phyloP scores from a whole-genome alignment of 2,113 vertebrate species.

The Heteronetta atricapilla region DNA sequence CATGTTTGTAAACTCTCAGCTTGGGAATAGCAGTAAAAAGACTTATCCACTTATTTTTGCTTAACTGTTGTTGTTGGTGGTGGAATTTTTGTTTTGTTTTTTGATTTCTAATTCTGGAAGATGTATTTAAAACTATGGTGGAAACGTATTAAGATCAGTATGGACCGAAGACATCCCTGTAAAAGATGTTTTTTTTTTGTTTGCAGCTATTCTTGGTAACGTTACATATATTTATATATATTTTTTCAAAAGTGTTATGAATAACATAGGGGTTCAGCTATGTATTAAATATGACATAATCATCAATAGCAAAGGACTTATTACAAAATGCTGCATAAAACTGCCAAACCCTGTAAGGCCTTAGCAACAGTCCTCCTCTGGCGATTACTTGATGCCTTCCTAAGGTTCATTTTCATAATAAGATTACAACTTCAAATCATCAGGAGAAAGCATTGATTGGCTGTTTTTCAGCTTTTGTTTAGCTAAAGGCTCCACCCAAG shows the following conservation, averaged over 20 bases:
- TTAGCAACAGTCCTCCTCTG: slow-evolving; percentile 1
- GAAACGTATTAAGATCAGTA: slow-evolving; percentile 42
- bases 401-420: slow-evolving; percentile 24
- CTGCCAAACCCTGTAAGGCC: background rate
- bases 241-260: background rate
- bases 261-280: background rate
- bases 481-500: slow-evolving; percentile 43
- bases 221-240: background rate
- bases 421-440: slow-evolving; percentile 25
- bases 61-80: background rate
- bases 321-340: background rate
- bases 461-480: slow-evolving; percentile 44
- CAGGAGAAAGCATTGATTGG: background rate
- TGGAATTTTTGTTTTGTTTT: background rate
- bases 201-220: background rate
- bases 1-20: slow-evolving; percentile 4
- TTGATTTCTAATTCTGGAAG: slow-evolving; percentile 24
- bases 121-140: slow-evolving; percentile 9
- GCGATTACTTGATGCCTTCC: slow-evolving; percentile 14
- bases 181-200: background rate
- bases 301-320: background rate
- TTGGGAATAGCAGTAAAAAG: slow-evolving; percentile 43
- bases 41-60: slow-evolving; percentile 11
- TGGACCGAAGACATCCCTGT: slow-evolving; percentile 9
- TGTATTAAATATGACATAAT: slow-evolving; percentile 19